Evolutionary conservation across 35 echinoderm and acorn worm species (phyloP), one percentile per base, ranked within the genome.

Genomic region (Lytechinus pictus): DNA sequence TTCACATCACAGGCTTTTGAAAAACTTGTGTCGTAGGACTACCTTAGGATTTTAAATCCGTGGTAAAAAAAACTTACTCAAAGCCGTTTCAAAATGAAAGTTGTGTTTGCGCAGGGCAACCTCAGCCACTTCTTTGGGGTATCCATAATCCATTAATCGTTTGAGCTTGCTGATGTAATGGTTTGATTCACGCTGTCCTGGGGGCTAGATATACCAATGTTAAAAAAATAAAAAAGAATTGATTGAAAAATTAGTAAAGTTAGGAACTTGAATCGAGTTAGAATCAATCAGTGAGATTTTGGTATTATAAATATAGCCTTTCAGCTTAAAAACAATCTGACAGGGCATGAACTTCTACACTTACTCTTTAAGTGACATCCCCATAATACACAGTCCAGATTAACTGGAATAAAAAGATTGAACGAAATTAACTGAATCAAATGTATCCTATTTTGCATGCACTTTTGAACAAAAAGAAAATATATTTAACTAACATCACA

Each of bases 101-200:
- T 97, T 99, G 93, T 98, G 97, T 86, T 96, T 98, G 72, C 95
- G 96, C 28, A 99, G 93, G 27, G 95, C 95, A 79, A 96, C 94
- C 92, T 99, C 98, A 54, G 97, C 97, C 57, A 97, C 96, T 86
- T 99, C 98, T 94, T 96, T 97, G 14, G 95, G 92, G 54, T 95
- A 96, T 14, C 98, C 98, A 66, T 96, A 95, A 55, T 99, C 98
- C 96, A 97, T 98, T 33, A 99, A 94, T 86, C 91, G 89, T 95
- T 97, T 97, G 28, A 99, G 57, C 60, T 98, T 96, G 55, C 94
- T 95, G 24, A 95, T 97, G 91, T 92, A 97, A 58, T 96, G 95
- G 87, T 95, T 97, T 52, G 95, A 94, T 94, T 96, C 95, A 58
- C 87, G 96, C 94, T 95, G 95, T 66, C 95, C 92, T 29, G 92